Evolutionary conservation across 2,113 vertebrate species (phyloP), one percentile per base, ranked within the genome.

Genomic region (Prochilodus magdalenae): DNA sequence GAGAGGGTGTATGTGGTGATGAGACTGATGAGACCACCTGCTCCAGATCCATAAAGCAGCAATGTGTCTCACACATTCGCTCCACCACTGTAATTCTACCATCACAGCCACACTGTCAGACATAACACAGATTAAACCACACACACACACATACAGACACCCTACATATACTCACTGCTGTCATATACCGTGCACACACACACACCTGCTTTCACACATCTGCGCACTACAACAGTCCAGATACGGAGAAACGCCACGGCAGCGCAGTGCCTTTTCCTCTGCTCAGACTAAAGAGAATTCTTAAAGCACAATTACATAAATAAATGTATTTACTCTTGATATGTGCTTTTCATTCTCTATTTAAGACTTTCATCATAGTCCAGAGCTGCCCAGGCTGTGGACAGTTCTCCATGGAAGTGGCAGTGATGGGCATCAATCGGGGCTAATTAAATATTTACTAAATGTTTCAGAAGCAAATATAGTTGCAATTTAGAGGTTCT

Each of bases 1-100:
- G 47, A 53, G 26, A 69, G 3, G 14, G 53, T 55, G 53, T 51
- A 14, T 74, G 51, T 74, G 71, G 85, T 86, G 78, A 83, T 85
- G 75, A 83, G 85, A 84, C 77, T 82, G 73, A 82, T 84, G 87
- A 87, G 66, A 73, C 85, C 86, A 88, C 85, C 85, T 89, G 87
- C 84, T 86, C 78, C 71, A 40, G 86, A 79, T 75, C 82, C 67
- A 83, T 86, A 87, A 87, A 74, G 81, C 77, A 79, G 79, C 79
- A 77, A 82, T 77, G 82, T 81, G 53, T 85, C 55, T 57, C 55
- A 57, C 79, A 77, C 74, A 62, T 73, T 84, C 66, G 55, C 73
- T 73, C 72, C 30, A 72, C 82, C 65, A 84, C 84, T 79, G 72
- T 72, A 67, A 76, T 77, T 86, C 79, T 75, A 79, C 67, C 82